These are phyloP conservation scores for Drosophila albomicans DNA, from an alignment of 1,140 invertebrate species.

Conservation along the genomic window DNA sequence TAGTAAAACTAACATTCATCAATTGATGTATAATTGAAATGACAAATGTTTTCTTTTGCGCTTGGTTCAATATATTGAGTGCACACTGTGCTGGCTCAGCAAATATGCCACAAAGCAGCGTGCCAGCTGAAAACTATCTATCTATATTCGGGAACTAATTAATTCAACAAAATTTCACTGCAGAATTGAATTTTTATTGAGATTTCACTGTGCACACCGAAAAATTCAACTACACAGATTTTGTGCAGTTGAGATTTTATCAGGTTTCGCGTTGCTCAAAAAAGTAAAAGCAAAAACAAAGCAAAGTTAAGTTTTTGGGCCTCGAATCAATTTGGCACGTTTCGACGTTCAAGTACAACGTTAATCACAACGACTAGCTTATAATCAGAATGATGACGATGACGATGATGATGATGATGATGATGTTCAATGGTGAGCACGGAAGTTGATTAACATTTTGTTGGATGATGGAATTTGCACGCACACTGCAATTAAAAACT, in stretches of 20 bases:
- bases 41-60: no score
- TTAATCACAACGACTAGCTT: not conserved
- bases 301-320: not conserved
- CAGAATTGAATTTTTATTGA: not conserved
- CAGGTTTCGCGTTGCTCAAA: not conserved
- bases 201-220: not conserved
- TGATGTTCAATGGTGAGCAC: not conserved
- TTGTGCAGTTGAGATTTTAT: not conserved
- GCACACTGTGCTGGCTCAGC: not conserved
- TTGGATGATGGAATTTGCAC: slow-evolving; percentile 31
- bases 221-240: not conserved
- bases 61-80: not conserved
- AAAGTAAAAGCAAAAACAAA: not conserved
- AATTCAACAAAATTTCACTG: not conserved
- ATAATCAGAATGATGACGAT: not conserved
- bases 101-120: no score
- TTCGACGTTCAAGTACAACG: not conserved
- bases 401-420: not conserved
- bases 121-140: no score
- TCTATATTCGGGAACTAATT: no score
- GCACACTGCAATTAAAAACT: slow-evolving; percentile 27
- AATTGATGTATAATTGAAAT: no score
- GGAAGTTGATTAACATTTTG: slow-evolving; percentile 5
- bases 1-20: no score
- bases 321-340: not conserved